phyloP scores from a whole-genome alignment of 2,113 vertebrate species.

The Onychostoma macrolepis region DNA sequence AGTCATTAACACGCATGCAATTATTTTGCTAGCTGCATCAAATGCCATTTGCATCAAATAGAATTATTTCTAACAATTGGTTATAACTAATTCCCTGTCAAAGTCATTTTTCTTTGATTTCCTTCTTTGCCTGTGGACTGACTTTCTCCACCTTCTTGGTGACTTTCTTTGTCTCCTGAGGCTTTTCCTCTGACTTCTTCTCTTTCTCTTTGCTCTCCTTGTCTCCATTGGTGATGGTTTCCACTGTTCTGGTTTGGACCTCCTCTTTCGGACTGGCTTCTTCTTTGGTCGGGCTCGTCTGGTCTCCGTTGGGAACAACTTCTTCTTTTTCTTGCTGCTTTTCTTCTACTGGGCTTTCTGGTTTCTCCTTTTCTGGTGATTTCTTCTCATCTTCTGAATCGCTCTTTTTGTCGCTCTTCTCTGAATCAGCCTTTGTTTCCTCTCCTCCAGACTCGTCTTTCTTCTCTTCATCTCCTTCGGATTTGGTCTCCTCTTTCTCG shows the following conservation, averaged over 20 bases:
- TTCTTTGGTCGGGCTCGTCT: not conserved
- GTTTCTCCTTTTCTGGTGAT: not conserved
- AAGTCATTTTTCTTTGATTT: constrained; percentile 12
- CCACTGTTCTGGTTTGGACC: constrained; percentile 4
- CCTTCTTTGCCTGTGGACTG: not conserved
- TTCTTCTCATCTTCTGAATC: not conserved
- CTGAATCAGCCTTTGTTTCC: not conserved
- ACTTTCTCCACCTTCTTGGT: constrained; percentile 33
- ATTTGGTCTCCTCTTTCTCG: not conserved
- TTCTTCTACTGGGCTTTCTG: not conserved
- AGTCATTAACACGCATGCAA: constrained; percentile 40
- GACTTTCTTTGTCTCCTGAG: constrained; percentile 16
- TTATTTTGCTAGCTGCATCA: not conserved
- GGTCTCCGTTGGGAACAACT: not conserved
- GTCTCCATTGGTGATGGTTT: constrained; percentile 39
- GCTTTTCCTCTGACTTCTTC: constrained; percentile 7
- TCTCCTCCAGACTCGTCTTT: constrained; percentile 8
- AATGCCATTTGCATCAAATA: not conserved
- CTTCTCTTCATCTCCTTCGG: not conserved
- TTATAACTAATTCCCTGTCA: constrained; percentile 9
- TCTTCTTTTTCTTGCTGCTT: not conserved
- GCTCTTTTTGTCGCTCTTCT: constrained; percentile 13
- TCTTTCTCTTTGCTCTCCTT: constrained; percentile 34
- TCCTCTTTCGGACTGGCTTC: constrained; percentile 33
- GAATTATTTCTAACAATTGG: not conserved